Base-by-base conservation (phyloP, 1,140 invertebrate genomes). In the Drosophila bipectinata region DNA sequence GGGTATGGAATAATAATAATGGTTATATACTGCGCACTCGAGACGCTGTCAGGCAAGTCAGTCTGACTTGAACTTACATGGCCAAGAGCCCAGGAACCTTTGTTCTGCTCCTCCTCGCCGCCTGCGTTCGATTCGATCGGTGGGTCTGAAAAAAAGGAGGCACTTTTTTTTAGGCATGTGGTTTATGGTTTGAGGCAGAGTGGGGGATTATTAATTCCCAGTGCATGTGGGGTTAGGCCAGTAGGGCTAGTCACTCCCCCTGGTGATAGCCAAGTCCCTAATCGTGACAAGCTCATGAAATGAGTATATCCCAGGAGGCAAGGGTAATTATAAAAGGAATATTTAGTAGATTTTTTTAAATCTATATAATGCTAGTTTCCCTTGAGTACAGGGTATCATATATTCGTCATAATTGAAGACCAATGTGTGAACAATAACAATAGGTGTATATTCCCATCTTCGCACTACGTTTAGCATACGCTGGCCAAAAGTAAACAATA, bases 381-480 rank as follows among this genome's bases (percentile, higher is more conserved):
- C 26, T 28, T 7, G 7, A 5, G 8, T 12, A 4, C 3, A 34
- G 51, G 58, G 57, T 63, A 63, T 49, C n/a, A 5, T 1, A 8
- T 18, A 18, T 48, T 73, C 30, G 39, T n/a, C 7, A 3, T 12
- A 14, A 21, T 15, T 8, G 2, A n/a, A 24, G 26, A 63, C 15
- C n/a, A 18, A 61, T 49, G 67, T 85, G 81, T 67, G 64, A 87
- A 73, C 37, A 60, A 53, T 74, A 84, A 67, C 82, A 67, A 55
- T 66, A 15, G 10, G 21, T 4, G 21, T 4, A 32, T 44, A 47
- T 34, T 26, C 51, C 7, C 12, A 53, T 39, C 37, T 55, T 73
- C 26, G 32, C 61, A 62, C 57, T 62, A 45, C 44, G 51, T 62
- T 79, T 56, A 56, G 52, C 48, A 60, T 47, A 66, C 48, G 28